Evolutionary conservation across 2,888 invertebrate genomes (phyloP).

Genomic region (Lithosia quadra): DNA sequence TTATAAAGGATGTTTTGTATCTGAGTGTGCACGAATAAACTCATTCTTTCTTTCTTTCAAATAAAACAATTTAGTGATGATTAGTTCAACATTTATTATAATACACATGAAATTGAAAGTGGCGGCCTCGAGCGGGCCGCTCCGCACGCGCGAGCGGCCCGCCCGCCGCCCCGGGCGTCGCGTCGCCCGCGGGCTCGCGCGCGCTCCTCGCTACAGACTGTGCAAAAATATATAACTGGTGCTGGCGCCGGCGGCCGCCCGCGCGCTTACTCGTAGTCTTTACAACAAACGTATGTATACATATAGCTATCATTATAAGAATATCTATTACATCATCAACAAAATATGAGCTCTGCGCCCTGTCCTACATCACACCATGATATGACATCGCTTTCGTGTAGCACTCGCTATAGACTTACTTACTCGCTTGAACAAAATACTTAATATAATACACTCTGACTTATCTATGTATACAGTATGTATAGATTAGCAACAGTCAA

Average conservation of each 20-base stretch:
- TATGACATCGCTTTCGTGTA: slow-evolving; percentile 73
- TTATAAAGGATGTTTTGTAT: too few species aligned
- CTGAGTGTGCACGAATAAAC: too few species aligned
- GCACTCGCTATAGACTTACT: slow-evolving; percentile 33
- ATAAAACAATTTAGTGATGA: slow-evolving; percentile 52
- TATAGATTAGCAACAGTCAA: slow-evolving; percentile 35
- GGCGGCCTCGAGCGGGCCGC: slow-evolving; percentile 29
- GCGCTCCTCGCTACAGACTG: slow-evolving; percentile 51
- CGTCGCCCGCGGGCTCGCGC: slow-evolving; percentile 24
- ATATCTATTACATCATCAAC: slow-evolving; percentile 67
- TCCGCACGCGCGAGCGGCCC: slow-evolving; percentile 24
- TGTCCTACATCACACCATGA: slow-evolving; percentile 75
- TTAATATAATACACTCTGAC: slow-evolving; percentile 39
- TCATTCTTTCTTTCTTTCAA: too few species aligned
- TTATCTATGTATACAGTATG: slow-evolving; percentile 26
- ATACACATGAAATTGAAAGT: slow-evolving; percentile 77
- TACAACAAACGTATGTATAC: slow-evolving; percentile 65
- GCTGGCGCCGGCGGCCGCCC: slow-evolving; percentile 56
- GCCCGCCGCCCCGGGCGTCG: background rate
- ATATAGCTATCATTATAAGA: slow-evolving; percentile 66
- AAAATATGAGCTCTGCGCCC: slow-evolving; percentile 54
- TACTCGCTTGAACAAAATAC: slow-evolving; percentile 40
- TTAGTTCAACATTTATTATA: slow-evolving; percentile 82
- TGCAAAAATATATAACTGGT: slow-evolving; percentile 84
- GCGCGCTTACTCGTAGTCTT: slow-evolving; percentile 47